Conservation (phyloP, 2,888 invertebrate genomes). For the Coleophora flavipennella region DNA sequence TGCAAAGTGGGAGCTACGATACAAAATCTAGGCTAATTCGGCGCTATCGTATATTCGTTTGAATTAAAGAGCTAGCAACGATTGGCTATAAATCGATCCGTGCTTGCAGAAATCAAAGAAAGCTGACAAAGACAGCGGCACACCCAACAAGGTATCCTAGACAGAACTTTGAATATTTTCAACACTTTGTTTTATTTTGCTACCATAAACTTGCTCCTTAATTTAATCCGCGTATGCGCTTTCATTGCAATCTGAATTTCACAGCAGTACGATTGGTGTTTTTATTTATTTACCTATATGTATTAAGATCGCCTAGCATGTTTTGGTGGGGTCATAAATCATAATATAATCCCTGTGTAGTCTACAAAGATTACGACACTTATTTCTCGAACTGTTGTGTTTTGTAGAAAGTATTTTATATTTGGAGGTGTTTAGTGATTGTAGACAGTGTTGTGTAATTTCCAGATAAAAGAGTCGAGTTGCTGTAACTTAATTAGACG, state of each 20-base stretch:
- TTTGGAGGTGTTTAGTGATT: neutral
- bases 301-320: constrained; percentile 25
- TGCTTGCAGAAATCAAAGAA: constrained; percentile 85
- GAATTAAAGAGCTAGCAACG: constrained; percentile 4
- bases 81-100: constrained; percentile 36
- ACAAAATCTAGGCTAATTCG: no score
- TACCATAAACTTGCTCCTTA: constrained; percentile 23
- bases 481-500: constrained; percentile 61
- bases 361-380: constrained; percentile 3
- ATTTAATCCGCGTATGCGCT: constrained; percentile 20
- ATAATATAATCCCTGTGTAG: constrained; percentile 16
- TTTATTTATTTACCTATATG: constrained; percentile 20
- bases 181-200: constrained; percentile 22
- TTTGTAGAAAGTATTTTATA: neutral
- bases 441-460: constrained; percentile 24
- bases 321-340: constrained; percentile 35
- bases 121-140: constrained; percentile 79
- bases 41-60: no score
- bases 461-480: constrained; percentile 60
- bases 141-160: constrained; percentile 79
- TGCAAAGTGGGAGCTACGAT: no score
- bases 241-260: constrained; percentile 37
- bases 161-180: constrained; percentile 24
- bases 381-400: neutral
- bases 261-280: constrained; percentile 28